Base-by-base conservation (phyloP, 2,113 vertebrate species). In the Psilopsiagon aymara region DNA sequence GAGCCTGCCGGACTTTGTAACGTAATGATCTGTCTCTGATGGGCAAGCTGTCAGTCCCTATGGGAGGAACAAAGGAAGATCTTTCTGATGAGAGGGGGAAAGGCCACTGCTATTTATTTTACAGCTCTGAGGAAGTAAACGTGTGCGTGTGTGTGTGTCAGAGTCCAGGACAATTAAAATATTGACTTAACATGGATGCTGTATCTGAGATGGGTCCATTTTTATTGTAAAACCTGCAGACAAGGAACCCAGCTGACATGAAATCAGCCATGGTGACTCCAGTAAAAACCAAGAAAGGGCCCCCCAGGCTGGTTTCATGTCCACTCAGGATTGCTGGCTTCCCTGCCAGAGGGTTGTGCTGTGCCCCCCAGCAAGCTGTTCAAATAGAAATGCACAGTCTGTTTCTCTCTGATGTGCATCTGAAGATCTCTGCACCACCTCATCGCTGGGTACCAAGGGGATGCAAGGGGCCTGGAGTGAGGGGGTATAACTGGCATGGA, bases 51-150 rank as follows among this genome's bases (percentile, higher is more conserved):
- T 17, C 1, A 1, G 63, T 80, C 52, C 66, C 80, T 20, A 23
- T 33, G 84, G 83, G 77, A 89, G 69, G 83, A 94, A 92, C 86
- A 97, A 97, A 94, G 93, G 62, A 82, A 89, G 68, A 92, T 39
- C 47, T 29, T 75, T 57, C 67, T 85, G 62, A 82, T 86, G 76
- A 23, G 57, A 92, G 63, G 14, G 35, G 11, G 41, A 88, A 90
- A 94, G 78, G 87, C 67, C 81, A 80, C 21, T 59, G 81, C 41
- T 90, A 73, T 66, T 85, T 87, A 59, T 93, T 91, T 95, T 69
- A 82, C 59, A 88, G 67, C 81, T 90, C 49, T 82, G 63, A 87
- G 78, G 74, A 85, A 68, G 53, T 69, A 87, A 95, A 82, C 4
- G 33, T 39, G 39, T 39, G 35, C 35, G 39, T 39, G 39, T 39